Base-by-base conservation (phyloP, 2,113 vertebrate genomes). In the Myocastor coypus region DNA sequence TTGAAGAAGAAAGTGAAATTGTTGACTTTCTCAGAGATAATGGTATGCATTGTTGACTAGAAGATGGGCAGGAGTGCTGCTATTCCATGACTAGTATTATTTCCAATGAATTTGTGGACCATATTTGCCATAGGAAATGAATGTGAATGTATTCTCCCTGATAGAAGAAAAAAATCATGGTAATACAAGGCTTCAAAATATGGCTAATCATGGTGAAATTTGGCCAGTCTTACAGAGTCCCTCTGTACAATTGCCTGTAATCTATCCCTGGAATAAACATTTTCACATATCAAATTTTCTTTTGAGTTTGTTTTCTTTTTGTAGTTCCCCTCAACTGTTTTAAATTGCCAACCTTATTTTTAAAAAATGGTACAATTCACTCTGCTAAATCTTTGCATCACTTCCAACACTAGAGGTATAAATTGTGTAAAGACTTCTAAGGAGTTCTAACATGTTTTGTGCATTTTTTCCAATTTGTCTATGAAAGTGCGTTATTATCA, bases 151-250 rank as follows among this genome's bases (percentile, higher is more conserved):
- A n/a, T 34, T 24, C 50, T 77, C 69, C 17, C 17, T 57, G 14
- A 84, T n/a, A 55, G 10, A 46, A 55, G 40, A 42, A 14, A 55
- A 37, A 32, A 20, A 78, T 94, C 11, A 94, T 59, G 69, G 32
- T 32, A 57, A 85, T 2, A 52, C 7, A 78, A 85, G 13, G 66
- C 16, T 85, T 85, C 16, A 78, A 84, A 78, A 85, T 61, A 22
- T 30, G 50, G 61, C 85, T 89, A 77, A 89, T 46, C n/a, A 57
- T 69, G 68, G 26, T 90, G 89, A 50, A 94, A 78, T 9, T 59
- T 26, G 7, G 16, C 12, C 11, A 68, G 16, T 85, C 1, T 28
- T 11, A 59, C 1, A 42, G 50, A 90, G 13, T 59, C 26, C 10
- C 26, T 85, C 11, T n/a, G 17, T 77, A 30, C 22, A 66, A 37